Evolutionary conservation across 2,797 vertebrate genomes (phyloP), one percentile per base, ranked within the genome.

Genomic region (Margarornis squamiger): DNA sequence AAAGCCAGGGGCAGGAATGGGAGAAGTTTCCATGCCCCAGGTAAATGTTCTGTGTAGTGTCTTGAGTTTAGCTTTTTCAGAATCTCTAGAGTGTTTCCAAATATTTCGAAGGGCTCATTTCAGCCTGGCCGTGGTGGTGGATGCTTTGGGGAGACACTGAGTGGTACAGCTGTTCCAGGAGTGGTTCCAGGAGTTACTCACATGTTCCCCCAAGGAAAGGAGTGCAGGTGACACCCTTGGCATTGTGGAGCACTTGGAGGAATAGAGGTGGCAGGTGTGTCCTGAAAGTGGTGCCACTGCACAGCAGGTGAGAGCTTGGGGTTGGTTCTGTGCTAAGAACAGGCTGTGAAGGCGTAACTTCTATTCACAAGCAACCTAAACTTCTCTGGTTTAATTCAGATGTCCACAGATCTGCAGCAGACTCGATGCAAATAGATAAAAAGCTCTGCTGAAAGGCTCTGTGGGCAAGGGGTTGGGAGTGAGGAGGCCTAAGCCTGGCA

Each of bases 161-260:
- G 71, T 7, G 43, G 14, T 29, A 4, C 6, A 67, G 36, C 19
- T 46, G n/a, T 34, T 43, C 5, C 54, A 52, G 45, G 34, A 52
- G n/a, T 41, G n/a, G n/a, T 34, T 43, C 5, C 54, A 52, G 45
- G 34, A 52, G n/a, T 41, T n/a, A 5, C 1, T 71, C 1, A 0
- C 36, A 36, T 3, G 0, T 59, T 49, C 9, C 32, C 13, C 29
- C 10, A 2, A 23, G 70, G 41, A 65, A 26, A 39, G 71, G 24
- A 27, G 65, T 20, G 13, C 22, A 16, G 27, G 7, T 43, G 18
- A 14, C 19, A 15, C 12, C 23, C 29, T 13, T 1, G 3, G 43
- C 29, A 1, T 3, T 49, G 3, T 3, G 30, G 27, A 29, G 29
- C 51, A 23, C 6, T 30, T n/a, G 27, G 29, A 54, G 54, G n/a